phyloP scores from a whole-genome alignment of 2,797 vertebrate species.

The Tangara arthus region DNA sequence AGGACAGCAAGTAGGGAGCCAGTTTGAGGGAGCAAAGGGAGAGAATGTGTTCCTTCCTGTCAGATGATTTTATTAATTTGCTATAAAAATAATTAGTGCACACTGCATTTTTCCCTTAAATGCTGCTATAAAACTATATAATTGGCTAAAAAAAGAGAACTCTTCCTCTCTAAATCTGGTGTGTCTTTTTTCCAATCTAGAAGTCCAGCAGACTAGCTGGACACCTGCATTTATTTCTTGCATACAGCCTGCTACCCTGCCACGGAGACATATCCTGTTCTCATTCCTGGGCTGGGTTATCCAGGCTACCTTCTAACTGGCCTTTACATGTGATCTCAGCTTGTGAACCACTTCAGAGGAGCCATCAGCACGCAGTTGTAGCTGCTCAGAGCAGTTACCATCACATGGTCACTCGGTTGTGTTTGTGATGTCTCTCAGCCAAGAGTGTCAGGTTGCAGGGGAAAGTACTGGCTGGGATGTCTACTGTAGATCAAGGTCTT shows the following conservation, averaged over 20 bases:
- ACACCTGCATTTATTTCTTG: neutral
- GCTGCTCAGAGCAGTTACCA: constrained; percentile 4
- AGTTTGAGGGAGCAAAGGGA: neutral
- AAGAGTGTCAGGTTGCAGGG: constrained; percentile 69
- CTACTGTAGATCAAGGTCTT: constrained; percentile 46
- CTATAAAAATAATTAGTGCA: neutral
- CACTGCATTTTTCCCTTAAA: neutral
- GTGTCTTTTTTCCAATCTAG: neutral
- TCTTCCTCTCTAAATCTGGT: neutral
- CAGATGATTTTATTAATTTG: neutral
- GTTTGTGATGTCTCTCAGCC: constrained; percentile 67
- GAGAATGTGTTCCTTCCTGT: neutral
- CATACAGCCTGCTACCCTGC: neutral
- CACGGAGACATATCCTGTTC: neutral
- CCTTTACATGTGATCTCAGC: neutral
- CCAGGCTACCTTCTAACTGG: neutral
- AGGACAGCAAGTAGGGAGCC: neutral
- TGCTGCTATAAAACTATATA: neutral
- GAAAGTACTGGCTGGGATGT: constrained; percentile 43
- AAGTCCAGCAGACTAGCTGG: neutral
- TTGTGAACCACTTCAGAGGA: constrained; percentile 21
- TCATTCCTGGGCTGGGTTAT: neutral
- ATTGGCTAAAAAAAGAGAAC: neutral
- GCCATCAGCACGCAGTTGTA: neutral
- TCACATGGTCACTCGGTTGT: constrained; percentile 22